These are phyloP conservation scores for Macquaria australasica DNA, from an alignment of 2,113 vertebrate genomes.

Conservation along the genomic window DNA sequence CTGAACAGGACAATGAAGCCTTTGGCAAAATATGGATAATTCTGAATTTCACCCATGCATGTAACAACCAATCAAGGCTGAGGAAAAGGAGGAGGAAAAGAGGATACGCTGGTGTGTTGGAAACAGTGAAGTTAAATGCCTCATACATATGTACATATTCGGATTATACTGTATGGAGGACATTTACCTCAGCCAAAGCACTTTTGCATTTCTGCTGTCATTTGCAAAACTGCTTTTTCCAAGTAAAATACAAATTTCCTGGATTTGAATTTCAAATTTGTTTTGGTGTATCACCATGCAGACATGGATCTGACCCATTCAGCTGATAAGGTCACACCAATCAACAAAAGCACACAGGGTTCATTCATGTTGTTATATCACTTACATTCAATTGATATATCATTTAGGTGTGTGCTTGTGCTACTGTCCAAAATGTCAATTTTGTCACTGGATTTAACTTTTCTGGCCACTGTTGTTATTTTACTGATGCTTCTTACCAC, in stretches of 20 bases:
- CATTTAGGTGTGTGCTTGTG: not conserved
- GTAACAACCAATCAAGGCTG: slow-evolving; percentile 13
- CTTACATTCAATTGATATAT: not conserved
- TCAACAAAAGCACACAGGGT: slow-evolving; percentile 29
- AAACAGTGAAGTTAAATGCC: slow-evolving; percentile 36
- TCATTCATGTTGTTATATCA: slow-evolving; percentile 18
- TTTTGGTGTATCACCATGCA: slow-evolving; percentile 13
- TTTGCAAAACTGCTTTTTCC: slow-evolving; percentile 23
- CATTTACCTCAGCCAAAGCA: slow-evolving; percentile 30
- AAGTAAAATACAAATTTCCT: slow-evolving; percentile 16
- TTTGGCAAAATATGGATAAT: slow-evolving; percentile 27
- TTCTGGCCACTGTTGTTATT: not conserved
- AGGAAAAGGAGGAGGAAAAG: not conserved
- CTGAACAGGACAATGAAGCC: slow-evolving; percentile 6
- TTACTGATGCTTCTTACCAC: not conserved
- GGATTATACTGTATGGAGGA: slow-evolving; percentile 41
- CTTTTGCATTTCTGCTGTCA: slow-evolving; percentile 47
- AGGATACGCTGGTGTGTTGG: not conserved
- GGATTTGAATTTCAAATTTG: slow-evolving; percentile 60
- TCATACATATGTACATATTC: slow-evolving; percentile 62
- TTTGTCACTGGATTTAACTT: not conserved
- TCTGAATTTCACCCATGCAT: slow-evolving; percentile 19
- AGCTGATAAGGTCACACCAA: slow-evolving; percentile 48
- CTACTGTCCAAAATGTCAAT: not conserved
- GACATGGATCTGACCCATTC: slow-evolving; percentile 40